Conservation (phyloP, 1,140 invertebrate species). For the Micrasema longulum region DNA sequence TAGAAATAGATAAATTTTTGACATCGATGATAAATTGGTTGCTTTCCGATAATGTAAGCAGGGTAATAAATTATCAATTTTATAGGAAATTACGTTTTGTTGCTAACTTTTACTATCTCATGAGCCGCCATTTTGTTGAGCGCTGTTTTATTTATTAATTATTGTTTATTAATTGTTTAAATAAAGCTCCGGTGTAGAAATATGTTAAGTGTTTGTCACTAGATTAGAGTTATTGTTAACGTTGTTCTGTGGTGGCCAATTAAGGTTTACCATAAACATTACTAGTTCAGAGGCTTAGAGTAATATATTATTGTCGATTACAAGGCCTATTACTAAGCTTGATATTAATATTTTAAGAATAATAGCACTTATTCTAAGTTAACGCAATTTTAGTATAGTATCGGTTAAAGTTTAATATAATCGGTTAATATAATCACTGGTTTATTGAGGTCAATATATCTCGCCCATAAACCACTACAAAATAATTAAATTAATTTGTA, state of each 20-base stretch:
- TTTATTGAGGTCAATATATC: background rate
- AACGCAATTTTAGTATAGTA: slow-evolving; percentile 22
- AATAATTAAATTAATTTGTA: background rate
- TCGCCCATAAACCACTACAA: background rate
- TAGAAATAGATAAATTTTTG: too few species aligned
- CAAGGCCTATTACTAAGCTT: slow-evolving; percentile 13
- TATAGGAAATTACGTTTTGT: too few species aligned
- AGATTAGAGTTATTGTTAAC: slow-evolving; percentile 18
- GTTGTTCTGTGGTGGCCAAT: slow-evolving; percentile 1
- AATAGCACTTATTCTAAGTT: slow-evolving; percentile 6
- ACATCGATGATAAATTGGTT: too few species aligned
- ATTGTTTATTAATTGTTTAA: too few species aligned
- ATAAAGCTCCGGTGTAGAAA: background rate
- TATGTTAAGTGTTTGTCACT: slow-evolving; percentile 26
- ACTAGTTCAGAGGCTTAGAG: background rate
- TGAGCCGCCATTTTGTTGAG: too few species aligned
- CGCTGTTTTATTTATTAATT: too few species aligned
- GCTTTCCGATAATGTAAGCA: too few species aligned
- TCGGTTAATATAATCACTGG: background rate
- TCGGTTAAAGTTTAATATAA: slow-evolving; percentile 10
- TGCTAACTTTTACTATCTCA: too few species aligned
- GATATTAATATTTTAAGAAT: slow-evolving; percentile 18
- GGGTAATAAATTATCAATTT: too few species aligned
- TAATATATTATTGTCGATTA: slow-evolving; percentile 27
- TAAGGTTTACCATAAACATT: slow-evolving; percentile 32